phyloP scores from a whole-genome alignment of 2,888 invertebrate species.

The Cephonodes hylas region DNA sequence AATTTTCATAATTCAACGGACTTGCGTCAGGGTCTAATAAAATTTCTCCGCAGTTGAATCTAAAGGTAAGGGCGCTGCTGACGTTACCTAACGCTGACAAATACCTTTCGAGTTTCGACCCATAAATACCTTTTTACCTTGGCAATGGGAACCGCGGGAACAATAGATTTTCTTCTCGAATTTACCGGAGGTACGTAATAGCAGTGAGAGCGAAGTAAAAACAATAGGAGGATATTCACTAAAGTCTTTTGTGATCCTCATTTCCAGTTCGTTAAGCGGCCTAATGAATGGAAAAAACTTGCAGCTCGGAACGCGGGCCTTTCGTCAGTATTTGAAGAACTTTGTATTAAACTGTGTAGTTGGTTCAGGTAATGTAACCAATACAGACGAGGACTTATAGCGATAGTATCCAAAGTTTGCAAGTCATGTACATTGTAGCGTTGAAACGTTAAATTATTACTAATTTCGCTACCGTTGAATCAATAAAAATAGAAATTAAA shows the following conservation, averaged over 20 bases:
- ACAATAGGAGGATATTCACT: slow-evolving; percentile 18
- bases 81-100: neutral
- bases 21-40: neutral
- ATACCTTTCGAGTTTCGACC: neutral
- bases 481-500: too few relatives aligned
- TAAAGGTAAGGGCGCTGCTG: neutral
- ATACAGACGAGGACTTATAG: neutral
- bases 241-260: slow-evolving; percentile 28
- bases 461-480: too few relatives aligned
- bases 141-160: slow-evolving; percentile 10
- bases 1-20: neutral
- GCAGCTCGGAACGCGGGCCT: slow-evolving; percentile 9
- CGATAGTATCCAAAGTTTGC: neutral
- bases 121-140: slow-evolving; percentile 6
- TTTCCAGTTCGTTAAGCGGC: slow-evolving; percentile 33
- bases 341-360: neutral
- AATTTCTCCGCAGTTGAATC: neutral
- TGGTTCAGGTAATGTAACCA: neutral
- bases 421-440: too few relatives aligned
- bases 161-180: slow-evolving; percentile 16
- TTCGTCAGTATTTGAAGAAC: neutral
- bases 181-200: slow-evolving; percentile 7
- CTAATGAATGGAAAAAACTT: slow-evolving; percentile 34
- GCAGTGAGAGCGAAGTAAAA: slow-evolving; percentile 15
- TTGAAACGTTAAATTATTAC: too few relatives aligned